These are phyloP conservation scores for Trichogramma pretiosum DNA, from an alignment of 1,140 invertebrate genomes.

Conservation along the genomic window DNA sequence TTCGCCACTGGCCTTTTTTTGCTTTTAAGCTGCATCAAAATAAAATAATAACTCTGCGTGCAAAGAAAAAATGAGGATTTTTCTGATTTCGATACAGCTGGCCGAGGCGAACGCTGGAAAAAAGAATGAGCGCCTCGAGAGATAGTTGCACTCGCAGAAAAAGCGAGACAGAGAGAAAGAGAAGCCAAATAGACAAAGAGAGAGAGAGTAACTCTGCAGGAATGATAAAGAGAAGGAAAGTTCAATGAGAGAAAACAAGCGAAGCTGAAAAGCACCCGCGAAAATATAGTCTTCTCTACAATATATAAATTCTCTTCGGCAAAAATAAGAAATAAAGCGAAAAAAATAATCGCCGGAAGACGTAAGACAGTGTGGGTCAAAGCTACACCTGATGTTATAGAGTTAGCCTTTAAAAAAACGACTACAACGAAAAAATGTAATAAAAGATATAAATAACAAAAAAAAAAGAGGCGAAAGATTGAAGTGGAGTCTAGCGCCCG, in stretches of 20 bases:
- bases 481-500: no score
- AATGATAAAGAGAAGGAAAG: slow-evolving; percentile 7
- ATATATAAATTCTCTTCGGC: not conserved
- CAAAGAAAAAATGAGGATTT: no score
- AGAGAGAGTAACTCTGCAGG: slow-evolving; percentile 1
- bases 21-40: no score
- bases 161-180: not conserved
- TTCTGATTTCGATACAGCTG: no score
- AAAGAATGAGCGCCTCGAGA: not conserved
- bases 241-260: slow-evolving; percentile 7
- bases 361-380: no score
- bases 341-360: slow-evolving; percentile 8
- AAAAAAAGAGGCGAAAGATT: not conserved
- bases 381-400: no score
- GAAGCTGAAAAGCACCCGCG: not conserved
- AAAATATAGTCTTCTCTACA: not conserved
- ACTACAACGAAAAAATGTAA: no score
- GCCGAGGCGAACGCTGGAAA: not conserved
- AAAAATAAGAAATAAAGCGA: slow-evolving; percentile 4
- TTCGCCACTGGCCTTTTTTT: no score
- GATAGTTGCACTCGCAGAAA: not conserved
- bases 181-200: not conserved
- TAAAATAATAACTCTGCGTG: no score
- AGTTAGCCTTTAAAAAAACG: no score
- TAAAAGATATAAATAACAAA: no score